Evolutionary conservation across 2,113 vertebrate genomes (phyloP).

Genomic region (Strigops habroptila): DNA sequence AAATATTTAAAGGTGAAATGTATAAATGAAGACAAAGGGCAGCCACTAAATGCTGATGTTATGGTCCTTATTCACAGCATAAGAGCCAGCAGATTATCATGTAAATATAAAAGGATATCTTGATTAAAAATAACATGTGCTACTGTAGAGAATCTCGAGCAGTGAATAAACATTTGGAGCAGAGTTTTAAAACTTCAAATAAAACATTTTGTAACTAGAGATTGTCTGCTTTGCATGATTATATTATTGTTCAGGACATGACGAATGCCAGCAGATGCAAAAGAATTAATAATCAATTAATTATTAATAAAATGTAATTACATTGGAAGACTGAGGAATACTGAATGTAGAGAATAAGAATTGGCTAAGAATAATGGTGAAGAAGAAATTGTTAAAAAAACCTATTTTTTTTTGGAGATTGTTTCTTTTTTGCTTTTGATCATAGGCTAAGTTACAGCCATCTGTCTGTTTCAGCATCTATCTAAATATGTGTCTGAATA

Average conservation of each 20-base stretch:
- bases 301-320: conserved; percentile 21
- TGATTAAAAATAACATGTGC: neutral
- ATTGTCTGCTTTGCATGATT: neutral
- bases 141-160: neutral
- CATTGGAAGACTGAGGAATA: neutral
- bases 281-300: conserved; percentile 41
- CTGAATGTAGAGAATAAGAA: neutral
- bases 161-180: neutral
- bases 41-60: neutral
- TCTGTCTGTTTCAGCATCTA: neutral
- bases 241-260: neutral
- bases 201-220: neutral
- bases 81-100: neutral
- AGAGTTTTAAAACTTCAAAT: neutral
- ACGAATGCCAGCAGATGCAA: neutral
- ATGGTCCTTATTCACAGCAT: neutral
- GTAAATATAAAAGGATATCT: neutral
- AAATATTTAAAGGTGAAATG: conserved; percentile 54
- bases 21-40: conserved; percentile 28
- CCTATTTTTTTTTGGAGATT: neutral
- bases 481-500: neutral
- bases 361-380: neutral
- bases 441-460: conserved; percentile 14
- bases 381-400: neutral
- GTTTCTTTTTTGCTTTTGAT: conserved; percentile 12